Evolutionary conservation across 30 jellyfish, hydroid and myxozoan genomes (phyloP).

Genomic region (Morbakka virulenta): DNA sequence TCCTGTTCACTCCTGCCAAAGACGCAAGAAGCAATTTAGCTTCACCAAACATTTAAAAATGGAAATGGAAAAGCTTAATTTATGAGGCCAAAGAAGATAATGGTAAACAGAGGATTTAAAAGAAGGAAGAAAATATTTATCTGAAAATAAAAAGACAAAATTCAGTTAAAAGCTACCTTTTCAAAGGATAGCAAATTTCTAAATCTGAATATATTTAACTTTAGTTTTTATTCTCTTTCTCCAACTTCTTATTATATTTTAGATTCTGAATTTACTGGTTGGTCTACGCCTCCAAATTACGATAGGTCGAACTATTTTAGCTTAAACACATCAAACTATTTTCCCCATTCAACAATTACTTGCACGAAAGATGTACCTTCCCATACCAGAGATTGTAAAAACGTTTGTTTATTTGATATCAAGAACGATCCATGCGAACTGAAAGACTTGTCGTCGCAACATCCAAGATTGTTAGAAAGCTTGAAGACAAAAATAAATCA

Average conservation of each 20-base stretch:
- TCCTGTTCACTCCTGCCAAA: no score
- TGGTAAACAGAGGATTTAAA: no score
- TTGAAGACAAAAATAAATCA: slow-evolving; percentile 25
- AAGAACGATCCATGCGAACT: slow-evolving; percentile 83
- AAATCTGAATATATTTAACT: not conserved
- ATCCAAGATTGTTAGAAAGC: not conserved
- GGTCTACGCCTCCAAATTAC: slow-evolving; percentile 65
- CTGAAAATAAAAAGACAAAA: no score
- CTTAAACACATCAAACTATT: not conserved
- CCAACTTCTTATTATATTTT: not conserved
- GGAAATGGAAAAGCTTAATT: no score
- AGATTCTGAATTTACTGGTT: slow-evolving; percentile 65
- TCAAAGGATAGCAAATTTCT: no score
- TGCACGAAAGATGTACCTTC: slow-evolving; percentile 56
- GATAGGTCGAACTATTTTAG: slow-evolving; percentile 35
- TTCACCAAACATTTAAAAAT: no score
- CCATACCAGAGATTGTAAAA: slow-evolving; percentile 22
- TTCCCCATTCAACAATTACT: not conserved
- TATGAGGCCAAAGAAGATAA: no score
- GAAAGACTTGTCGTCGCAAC: slow-evolving; percentile 42
- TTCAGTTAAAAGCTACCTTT: no score
- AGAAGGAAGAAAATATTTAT: no score
- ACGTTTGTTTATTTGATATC: slow-evolving; percentile 66
- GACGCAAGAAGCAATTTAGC: no score
- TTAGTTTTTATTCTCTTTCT: not conserved